Percentiles rank a stretch among this genome's conserved stretches.
These are phyloP conservation scores for Halesus radiatus DNA, from an alignment of 1,140 invertebrate species.

Conservation along the genomic window DNA sequence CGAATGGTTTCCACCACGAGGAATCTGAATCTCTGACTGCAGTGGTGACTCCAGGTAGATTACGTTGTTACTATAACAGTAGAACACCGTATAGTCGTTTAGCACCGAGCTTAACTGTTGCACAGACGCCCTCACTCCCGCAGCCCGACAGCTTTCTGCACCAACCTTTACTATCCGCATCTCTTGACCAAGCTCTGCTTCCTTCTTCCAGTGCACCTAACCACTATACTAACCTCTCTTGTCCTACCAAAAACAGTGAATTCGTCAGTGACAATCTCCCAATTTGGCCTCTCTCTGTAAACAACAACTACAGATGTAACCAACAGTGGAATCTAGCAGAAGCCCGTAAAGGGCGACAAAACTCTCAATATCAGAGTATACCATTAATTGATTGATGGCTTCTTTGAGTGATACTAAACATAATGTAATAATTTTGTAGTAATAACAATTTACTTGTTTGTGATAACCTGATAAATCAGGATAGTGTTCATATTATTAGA, in stretches of 20 bases:
- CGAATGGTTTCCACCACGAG: conserved; percentile 22
- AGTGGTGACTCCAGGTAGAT: conserved; percentile 27
- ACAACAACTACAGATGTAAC: background rate
- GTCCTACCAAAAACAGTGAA: conserved; percentile 4
- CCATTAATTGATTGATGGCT: conserved; percentile 1
- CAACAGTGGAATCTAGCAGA: background rate
- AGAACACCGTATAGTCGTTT: conserved; percentile 3
- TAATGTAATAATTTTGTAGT: background rate
- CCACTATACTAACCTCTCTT: conserved; percentile 1
- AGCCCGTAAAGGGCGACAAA: background rate
- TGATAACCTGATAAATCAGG: background rate
- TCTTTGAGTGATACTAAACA: background rate
- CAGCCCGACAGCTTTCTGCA: background rate
- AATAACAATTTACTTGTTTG: conserved; percentile 4
- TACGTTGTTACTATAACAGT: background rate
- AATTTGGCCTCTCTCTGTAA: conserved; percentile 4
- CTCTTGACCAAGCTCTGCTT: background rate
- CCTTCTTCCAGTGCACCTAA: background rate
- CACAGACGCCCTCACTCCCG: background rate
- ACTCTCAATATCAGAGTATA: conserved; percentile 1
- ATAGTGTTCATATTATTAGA: background rate
- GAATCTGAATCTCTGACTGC: conserved; percentile 17
- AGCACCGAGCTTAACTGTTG: conserved; percentile 9
- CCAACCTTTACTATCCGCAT: conserved; percentile 9
- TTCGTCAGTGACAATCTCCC: background rate